A percentile compares a stretch with the other conserved stretches of the same genome.
These are phyloP conservation scores for Sebastes schlegelii DNA, from an alignment of 2,113 vertebrate genomes.

Conservation along the genomic window DNA sequence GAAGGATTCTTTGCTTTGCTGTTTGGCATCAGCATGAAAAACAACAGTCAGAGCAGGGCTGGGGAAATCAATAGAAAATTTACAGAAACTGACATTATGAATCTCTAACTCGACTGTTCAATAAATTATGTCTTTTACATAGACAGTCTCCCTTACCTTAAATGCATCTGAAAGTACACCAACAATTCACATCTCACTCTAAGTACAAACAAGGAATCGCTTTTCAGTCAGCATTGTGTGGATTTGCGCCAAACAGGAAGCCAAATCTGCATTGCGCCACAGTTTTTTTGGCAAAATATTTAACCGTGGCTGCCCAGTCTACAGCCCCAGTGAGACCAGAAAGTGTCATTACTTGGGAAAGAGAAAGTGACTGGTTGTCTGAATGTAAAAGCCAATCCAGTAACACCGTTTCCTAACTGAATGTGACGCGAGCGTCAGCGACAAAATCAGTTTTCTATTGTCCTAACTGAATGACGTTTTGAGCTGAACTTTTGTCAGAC, in stretches of 20 bases:
- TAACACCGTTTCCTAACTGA: no score
- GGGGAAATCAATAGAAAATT: not conserved
- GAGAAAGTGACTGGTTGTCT: not conserved
- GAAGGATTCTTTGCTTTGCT: not conserved
- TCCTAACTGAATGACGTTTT: no score
- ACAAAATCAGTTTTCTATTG: no score
- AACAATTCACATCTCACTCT: not conserved
- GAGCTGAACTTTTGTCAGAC: no score
- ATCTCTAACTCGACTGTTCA: not conserved
- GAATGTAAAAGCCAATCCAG: not conserved
- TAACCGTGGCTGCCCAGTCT: not conserved
- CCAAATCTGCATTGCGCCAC: not conserved
- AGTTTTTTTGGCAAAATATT: not conserved
- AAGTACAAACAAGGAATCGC: conserved; percentile 3
- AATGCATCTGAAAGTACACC: not conserved
- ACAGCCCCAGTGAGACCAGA: not conserved
- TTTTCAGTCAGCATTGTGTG: not conserved
- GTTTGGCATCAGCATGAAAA: not conserved
- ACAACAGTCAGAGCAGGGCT: not conserved
- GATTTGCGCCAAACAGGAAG: not conserved
- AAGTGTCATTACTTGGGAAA: not conserved
- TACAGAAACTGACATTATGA: not conserved
- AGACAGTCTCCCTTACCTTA: not conserved
- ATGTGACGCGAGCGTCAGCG: no score
- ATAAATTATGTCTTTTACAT: not conserved